Base-by-base conservation (phyloP, 2,113 vertebrate genomes). In the Mormyrus iriodes region DNA sequence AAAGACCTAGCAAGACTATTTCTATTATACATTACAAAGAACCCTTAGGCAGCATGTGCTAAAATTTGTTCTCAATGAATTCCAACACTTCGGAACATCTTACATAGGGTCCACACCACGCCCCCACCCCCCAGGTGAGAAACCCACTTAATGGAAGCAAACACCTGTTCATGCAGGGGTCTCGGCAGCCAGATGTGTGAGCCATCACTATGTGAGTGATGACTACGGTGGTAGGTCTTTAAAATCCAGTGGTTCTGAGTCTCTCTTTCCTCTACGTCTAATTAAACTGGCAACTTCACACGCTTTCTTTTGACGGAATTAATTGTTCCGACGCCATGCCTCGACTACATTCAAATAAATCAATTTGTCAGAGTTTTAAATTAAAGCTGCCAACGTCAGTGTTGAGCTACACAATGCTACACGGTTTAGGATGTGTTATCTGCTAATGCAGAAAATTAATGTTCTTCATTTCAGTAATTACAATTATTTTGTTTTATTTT, bases 331-430 rank as follows among this genome's bases (percentile, higher is more conserved):
- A 86, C 27, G 84, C 24, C 27, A 86, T 13, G 49, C 12, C 84
- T 86, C 17, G 49, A 52, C 84, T 86, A 35, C 46, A 46, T 86
- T 86, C 24, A 86, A 86, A 86, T 86, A 86, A 86, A 24, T 86
- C 84, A 86, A 52, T 86, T 86, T 52, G 84, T 86, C 84, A 86
- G 24, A 24, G 49, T 31, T 86, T 86, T 86, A 86, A 86, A 52
- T 86, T 52, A 31, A 86, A 19, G 24, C 46, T 86, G 84, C 84
- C 46, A 86, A 8, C n/a, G 13, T n/a, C 48, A 86, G 49, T 52
- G 27, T 86, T 49, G n/a, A 0, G 10, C 49, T 86, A 31, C 10
- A 52, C 84, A 49, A 49, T 31, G n/a, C 84, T 48, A 35, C 48
- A 53, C 46, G 6, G 24, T 86, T 31, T 86, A 86, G 1, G 53